phyloP scores from a whole-genome alignment of 2,888 invertebrate genomes.

The Hydraecia micacea region DNA sequence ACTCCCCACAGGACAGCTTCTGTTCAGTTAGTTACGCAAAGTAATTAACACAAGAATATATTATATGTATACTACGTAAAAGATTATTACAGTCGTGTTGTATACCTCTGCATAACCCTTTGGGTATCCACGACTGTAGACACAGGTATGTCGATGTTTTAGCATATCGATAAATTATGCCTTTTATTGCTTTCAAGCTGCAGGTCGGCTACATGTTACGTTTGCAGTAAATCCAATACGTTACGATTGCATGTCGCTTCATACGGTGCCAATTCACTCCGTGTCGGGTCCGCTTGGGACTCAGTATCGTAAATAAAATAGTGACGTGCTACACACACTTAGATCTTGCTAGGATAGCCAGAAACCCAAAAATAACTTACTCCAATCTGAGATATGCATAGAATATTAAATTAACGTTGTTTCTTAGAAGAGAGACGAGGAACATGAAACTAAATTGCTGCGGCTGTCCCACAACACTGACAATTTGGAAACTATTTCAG shows the following conservation, averaged over 20 bases:
- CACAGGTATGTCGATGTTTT: not conserved
- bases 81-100: not conserved
- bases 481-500: slow-evolving; percentile 48
- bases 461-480: slow-evolving; percentile 20
- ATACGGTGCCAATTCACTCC: slow-evolving; percentile 62
- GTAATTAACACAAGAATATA: not conserved
- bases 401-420: slow-evolving; percentile 40
- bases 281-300: slow-evolving; percentile 51
- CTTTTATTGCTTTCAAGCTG: slow-evolving; percentile 48
- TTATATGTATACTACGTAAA: not conserved
- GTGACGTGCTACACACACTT: slow-evolving; percentile 42
- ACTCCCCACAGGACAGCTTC: not conserved
- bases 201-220: slow-evolving; percentile 43
- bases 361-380: slow-evolving; percentile 22
- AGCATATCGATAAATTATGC: slow-evolving; percentile 53
- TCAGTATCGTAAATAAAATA: slow-evolving; percentile 61
- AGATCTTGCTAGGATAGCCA: slow-evolving; percentile 31
- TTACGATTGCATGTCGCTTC: slow-evolving; percentile 61
- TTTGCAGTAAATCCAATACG: slow-evolving; percentile 62
- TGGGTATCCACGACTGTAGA: not conserved
- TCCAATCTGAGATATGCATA: slow-evolving; percentile 25
- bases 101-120: not conserved
- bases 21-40: not conserved
- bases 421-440: slow-evolving; percentile 3
- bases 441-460: slow-evolving; percentile 45